These are phyloP conservation scores for Tragelaphus eurycerus DNA, from an alignment of 2,797 vertebrate species.

Conservation along the genomic window DNA sequence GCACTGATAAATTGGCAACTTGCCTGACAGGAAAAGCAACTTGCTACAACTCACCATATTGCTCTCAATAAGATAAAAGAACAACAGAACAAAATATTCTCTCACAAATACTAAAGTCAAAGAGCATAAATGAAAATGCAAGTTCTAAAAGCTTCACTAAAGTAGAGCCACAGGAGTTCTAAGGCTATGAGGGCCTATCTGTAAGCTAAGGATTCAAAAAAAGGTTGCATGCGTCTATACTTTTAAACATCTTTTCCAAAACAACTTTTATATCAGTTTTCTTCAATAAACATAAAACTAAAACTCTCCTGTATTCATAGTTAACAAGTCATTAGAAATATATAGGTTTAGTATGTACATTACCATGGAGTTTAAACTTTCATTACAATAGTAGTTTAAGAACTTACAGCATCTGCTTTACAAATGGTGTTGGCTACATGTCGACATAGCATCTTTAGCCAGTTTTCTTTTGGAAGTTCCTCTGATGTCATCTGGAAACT, in stretches of 20 bases:
- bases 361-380: neutral
- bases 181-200: neutral
- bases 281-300: neutral
- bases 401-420: constrained; percentile 95
- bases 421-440: constrained; percentile 98
- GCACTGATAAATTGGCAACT: neutral
- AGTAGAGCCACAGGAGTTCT: neutral
- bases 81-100: neutral
- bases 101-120: neutral
- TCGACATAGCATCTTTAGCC: constrained; percentile 93
- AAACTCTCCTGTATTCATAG: constrained; percentile 12
- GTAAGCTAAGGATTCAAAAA: neutral
- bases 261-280: constrained; percentile 16
- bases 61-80: neutral
- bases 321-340: neutral
- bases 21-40: neutral
- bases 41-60: neutral
- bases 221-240: neutral
- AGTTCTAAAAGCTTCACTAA: neutral
- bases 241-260: neutral
- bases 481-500: constrained; percentile 95
- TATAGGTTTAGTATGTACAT: neutral
- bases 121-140: neutral
- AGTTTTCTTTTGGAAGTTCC: constrained; percentile 91
- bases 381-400: neutral